These are phyloP conservation scores for Pyrgus malvae DNA, from an alignment of 2,888 invertebrate species.

Conservation along the genomic window DNA sequence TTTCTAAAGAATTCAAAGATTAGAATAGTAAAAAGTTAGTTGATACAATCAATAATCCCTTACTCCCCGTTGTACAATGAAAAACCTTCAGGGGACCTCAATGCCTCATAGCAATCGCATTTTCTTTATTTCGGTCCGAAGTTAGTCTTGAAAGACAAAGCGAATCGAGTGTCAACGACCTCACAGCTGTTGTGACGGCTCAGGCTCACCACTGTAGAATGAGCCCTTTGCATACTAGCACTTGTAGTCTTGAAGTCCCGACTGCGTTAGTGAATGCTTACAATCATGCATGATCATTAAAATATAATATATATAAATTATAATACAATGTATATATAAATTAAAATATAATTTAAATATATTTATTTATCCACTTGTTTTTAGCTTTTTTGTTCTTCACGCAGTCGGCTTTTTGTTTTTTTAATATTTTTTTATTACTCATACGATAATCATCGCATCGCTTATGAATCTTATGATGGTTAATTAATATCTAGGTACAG, in stretches of 20 bases:
- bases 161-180: conserved; percentile 28
- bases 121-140: conserved; percentile 8
- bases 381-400: no score
- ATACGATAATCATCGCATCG: no score
- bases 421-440: no score
- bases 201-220: conserved; percentile 20
- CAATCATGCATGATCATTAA: no score
- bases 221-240: conserved; percentile 7
- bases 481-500: no score
- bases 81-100: not conserved
- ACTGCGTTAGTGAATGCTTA: not conserved
- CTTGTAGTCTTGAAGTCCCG: not conserved
- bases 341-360: no score
- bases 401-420: no score
- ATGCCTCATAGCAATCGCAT: not conserved
- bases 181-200: conserved; percentile 17
- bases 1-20: no score
- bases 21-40: not conserved
- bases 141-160: conserved; percentile 19
- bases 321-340: no score
- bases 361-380: no score
- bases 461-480: no score
- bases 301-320: no score
- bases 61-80: not conserved
- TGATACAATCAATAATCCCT: not conserved